Conservation (phyloP, 2,797 vertebrate genomes). For the Arrhamphus sclerolepis region DNA sequence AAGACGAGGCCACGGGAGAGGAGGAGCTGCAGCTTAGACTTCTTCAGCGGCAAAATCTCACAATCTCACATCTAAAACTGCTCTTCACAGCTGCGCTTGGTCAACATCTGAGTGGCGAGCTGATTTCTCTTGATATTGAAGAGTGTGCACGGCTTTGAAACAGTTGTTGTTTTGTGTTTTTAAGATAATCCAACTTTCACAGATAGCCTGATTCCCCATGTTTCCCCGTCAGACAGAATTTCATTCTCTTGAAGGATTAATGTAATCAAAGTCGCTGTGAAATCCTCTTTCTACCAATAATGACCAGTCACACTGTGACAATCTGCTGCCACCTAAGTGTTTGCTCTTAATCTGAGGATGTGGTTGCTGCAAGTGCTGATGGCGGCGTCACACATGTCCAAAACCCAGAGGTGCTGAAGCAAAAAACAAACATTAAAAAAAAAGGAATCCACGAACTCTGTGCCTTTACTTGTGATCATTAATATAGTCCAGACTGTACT, state of each 20-base stretch:
- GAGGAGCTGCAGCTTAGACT: constrained; percentile 43
- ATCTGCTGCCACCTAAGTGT: constrained; percentile 61
- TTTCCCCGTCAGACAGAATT: constrained; percentile 64
- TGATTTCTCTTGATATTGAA: constrained; percentile 33
- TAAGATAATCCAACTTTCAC: constrained; percentile 53
- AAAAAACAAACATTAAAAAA: neutral
- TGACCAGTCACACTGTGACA: constrained; percentile 65
- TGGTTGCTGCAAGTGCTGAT: constrained; percentile 12
- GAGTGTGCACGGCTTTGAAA: constrained; percentile 19
- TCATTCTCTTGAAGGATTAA: constrained; percentile 73
- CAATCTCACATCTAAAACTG: constrained; percentile 24
- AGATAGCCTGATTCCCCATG: constrained; percentile 53
- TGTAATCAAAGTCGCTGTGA: constrained; percentile 69
- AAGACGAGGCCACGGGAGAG: constrained; percentile 14
- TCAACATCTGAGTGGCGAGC: constrained; percentile 31
- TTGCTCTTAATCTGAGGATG: constrained; percentile 39
- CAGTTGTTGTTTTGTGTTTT: constrained; percentile 36
- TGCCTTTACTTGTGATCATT: constrained; percentile 7
- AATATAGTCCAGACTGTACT: constrained; percentile 10
- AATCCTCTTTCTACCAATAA: constrained; percentile 74
- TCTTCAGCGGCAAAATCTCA: constrained; percentile 23
- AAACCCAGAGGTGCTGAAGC: constrained; percentile 2
- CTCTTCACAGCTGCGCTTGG: constrained; percentile 18
- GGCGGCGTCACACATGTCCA: neutral
- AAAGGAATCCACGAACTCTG: neutral